phyloP scores from a whole-genome alignment of 2,797 vertebrate species.

The Lagocephalus sceleratus region DNA sequence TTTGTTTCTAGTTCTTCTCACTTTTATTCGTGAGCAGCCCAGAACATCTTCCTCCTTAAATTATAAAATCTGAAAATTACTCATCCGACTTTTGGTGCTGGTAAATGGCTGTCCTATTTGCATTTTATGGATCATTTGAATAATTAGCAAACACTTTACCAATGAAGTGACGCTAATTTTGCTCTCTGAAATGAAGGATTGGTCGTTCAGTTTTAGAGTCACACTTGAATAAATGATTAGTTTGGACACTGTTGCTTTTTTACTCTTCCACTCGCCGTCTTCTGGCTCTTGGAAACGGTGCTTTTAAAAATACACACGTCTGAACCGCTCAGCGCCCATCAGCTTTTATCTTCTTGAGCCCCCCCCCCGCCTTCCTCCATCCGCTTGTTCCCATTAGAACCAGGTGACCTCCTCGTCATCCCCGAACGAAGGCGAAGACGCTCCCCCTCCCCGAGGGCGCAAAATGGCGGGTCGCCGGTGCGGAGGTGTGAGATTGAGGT shows the following conservation, averaged over 20 bases:
- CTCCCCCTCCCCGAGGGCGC: background rate
- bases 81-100: background rate
- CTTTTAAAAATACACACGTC: conserved; percentile 54
- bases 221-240: too few relatives aligned
- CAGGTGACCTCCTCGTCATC: conserved; percentile 34
- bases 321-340: conserved; percentile 29
- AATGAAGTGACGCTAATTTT: background rate
- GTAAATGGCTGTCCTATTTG: too few relatives aligned
- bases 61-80: background rate
- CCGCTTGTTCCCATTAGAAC: conserved; percentile 33
- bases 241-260: too few relatives aligned
- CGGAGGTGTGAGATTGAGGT: conserved; percentile 28
- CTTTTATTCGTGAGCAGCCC: background rate
- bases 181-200: conserved; percentile 26
- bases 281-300: conserved; percentile 24
- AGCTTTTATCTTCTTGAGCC: conserved; percentile 15
- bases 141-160: too few relatives aligned
- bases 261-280: too few relatives aligned
- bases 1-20: too few relatives aligned
- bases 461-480: background rate
- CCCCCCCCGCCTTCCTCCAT: conserved; percentile 5
- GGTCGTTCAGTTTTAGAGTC: conserved; percentile 23
- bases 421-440: too few relatives aligned
- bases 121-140: too few relatives aligned
- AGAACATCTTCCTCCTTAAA: background rate